Conservation (phyloP, 30 jellyfish, hydroid and myxozoan genomes). For the Aurelia sp. region DNA sequence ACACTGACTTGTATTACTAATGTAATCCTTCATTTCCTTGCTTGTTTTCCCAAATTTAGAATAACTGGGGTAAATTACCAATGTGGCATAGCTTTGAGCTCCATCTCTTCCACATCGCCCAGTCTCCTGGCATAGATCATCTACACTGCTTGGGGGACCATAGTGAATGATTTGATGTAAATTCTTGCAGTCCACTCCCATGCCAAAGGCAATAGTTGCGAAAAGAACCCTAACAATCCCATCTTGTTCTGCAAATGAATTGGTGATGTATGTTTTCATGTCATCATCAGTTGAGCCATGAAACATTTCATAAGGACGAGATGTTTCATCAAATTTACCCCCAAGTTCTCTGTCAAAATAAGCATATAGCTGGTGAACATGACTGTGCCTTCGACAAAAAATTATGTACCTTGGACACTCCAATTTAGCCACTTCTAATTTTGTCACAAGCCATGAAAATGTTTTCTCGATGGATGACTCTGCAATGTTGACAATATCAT, state of each 20-base stretch:
- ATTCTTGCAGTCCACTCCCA: constrained; percentile 36
- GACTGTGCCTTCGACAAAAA: not conserved
- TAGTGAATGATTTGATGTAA: constrained; percentile 6
- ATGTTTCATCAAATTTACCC: not conserved
- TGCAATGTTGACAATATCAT: not conserved
- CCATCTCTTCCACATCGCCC: constrained; percentile 55
- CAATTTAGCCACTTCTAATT: not conserved
- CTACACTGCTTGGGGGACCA: constrained; percentile 36
- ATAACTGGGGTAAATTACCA: constrained; percentile 17
- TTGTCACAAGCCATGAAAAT: not conserved
- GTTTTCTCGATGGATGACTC: not conserved
- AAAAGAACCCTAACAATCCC: constrained; percentile 12
- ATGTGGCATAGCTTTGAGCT: constrained; percentile 4
- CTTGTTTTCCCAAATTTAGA: not conserved
- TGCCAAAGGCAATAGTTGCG: constrained; percentile 38
- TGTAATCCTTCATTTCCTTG: constrained; percentile 21
- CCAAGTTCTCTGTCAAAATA: constrained; percentile 10
- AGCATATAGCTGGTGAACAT: constrained; percentile 1
- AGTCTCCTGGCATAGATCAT: constrained; percentile 36
- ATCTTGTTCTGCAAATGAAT: not conserved
- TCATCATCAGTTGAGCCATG: constrained; percentile 26
- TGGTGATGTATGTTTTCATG: not conserved
- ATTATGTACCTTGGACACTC: constrained; percentile 11
- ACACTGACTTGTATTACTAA: constrained; percentile 5
- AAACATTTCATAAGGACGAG: constrained; percentile 13